These are phyloP conservation scores for Andrena bicolor DNA, from an alignment of 2,888 invertebrate species.

Conservation along the genomic window DNA sequence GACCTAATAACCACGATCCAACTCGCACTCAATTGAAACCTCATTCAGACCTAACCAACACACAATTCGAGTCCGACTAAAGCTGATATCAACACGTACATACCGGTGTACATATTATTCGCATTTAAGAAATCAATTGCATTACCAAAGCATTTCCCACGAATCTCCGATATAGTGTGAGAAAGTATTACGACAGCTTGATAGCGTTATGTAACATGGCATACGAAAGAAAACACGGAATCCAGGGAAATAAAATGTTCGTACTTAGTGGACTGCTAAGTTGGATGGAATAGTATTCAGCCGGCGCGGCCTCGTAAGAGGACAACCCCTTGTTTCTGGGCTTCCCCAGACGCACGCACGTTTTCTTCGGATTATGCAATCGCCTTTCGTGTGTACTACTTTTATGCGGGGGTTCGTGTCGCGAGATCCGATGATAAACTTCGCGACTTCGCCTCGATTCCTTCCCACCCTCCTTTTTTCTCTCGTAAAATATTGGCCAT, in stretches of 20 bases:
- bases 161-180: no score
- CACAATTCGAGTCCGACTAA: no score
- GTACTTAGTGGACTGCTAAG: slow-evolving; percentile 6
- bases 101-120: no score
- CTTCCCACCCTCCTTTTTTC: slow-evolving; percentile 40
- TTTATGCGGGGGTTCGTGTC: slow-evolving; percentile 74
- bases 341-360: slow-evolving; percentile 62
- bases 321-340: slow-evolving; percentile 35
- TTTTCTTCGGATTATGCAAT: slow-evolving; percentile 76
- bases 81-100: no score
- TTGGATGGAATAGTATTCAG: slow-evolving; percentile 12
- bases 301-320: slow-evolving; percentile 1
- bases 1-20: no score
- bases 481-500: slow-evolving; percentile 36
- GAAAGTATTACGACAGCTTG: no score
- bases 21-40: no score
- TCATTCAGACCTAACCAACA: no score
- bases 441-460: slow-evolving; percentile 55
- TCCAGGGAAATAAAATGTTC: not conserved
- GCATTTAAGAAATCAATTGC: no score
- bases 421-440: slow-evolving; percentile 75
- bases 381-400: slow-evolving; percentile 76
- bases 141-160: no score
- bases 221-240: not conserved
- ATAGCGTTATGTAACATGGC: no score